Conservation (phyloP, 2,797 vertebrate species). For the Antrozous pallidus region DNA sequence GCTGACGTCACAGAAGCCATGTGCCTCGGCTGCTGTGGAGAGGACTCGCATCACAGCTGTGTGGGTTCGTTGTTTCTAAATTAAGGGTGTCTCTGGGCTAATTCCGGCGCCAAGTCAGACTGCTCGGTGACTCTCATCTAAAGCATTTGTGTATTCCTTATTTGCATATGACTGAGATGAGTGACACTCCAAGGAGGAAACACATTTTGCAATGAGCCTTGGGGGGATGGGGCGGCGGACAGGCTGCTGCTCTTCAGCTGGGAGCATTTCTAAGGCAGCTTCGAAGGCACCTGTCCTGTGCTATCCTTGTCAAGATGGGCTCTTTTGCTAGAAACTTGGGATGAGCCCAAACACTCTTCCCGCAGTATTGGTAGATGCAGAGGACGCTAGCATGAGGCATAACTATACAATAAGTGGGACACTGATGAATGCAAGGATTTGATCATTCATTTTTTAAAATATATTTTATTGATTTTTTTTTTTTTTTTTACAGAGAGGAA, state of each 20-base stretch:
- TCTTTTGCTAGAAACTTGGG: not conserved
- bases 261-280: not conserved
- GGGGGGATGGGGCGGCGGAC: no score
- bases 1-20: accelerated
- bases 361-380: not conserved
- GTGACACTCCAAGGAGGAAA: not conserved
- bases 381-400: not conserved
- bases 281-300: not conserved
- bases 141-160: not conserved
- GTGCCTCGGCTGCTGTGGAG: not conserved
- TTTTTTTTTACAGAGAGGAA: no score
- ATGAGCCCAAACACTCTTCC: not conserved
- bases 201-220: not conserved
- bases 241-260: not conserved
- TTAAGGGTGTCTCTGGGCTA: not conserved
- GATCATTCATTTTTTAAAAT: not conserved
- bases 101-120: not conserved
- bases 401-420: accelerated
- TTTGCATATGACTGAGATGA: not conserved
- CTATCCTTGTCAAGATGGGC: not conserved
- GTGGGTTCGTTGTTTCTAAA: not conserved
- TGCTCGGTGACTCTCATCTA: not conserved
- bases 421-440: not conserved
- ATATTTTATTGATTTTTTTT: no score
- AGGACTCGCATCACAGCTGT: accelerated